These are phyloP conservation scores for Mylabris phalerata DNA, from an alignment of 1,140 invertebrate species.

Conservation along the genomic window DNA sequence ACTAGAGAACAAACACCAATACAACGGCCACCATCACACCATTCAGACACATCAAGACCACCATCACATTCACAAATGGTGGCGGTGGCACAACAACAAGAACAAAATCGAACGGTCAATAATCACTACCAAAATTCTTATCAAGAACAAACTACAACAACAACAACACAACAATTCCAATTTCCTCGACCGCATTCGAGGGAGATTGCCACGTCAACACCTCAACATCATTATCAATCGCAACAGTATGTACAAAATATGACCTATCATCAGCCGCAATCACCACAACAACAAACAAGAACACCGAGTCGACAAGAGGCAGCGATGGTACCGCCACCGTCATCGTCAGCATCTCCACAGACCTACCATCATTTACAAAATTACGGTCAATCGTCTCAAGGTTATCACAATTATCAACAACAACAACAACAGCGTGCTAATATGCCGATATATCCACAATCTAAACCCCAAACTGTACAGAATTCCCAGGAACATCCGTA, in stretches of 20 bases:
- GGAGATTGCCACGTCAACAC: conserved; percentile 21
- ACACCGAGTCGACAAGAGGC: conserved; percentile 18
- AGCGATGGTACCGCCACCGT: conserved; percentile 10
- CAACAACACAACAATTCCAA: conserved; percentile 15
- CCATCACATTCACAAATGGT: conserved; percentile 26
- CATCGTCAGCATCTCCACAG: neutral
- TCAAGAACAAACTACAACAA: conserved; percentile 3
- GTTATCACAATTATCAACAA: conserved; percentile 24
- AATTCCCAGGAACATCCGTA: conserved; percentile 7
- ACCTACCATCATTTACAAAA: conserved; percentile 25
- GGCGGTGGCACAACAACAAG: neutral
- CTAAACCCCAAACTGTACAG: conserved; percentile 9
- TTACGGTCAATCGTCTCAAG: conserved; percentile 39
- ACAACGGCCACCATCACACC: conserved; percentile 30
- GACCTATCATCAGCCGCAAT: conserved; percentile 22
- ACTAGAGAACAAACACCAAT: conserved; percentile 24
- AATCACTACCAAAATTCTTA: conserved; percentile 15
- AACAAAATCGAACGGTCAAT: neutral
- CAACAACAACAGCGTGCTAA: conserved; percentile 1
- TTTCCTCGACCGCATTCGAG: conserved; percentile 29
- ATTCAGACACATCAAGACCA: conserved; percentile 29
- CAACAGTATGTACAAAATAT: conserved; percentile 8
- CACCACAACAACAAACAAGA: conserved; percentile 24
- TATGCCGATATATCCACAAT: conserved; percentile 29
- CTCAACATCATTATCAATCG: conserved; percentile 28